Evolutionary conservation across 2,888 invertebrate genomes (phyloP).

Genomic region (Synergus japonicus): DNA sequence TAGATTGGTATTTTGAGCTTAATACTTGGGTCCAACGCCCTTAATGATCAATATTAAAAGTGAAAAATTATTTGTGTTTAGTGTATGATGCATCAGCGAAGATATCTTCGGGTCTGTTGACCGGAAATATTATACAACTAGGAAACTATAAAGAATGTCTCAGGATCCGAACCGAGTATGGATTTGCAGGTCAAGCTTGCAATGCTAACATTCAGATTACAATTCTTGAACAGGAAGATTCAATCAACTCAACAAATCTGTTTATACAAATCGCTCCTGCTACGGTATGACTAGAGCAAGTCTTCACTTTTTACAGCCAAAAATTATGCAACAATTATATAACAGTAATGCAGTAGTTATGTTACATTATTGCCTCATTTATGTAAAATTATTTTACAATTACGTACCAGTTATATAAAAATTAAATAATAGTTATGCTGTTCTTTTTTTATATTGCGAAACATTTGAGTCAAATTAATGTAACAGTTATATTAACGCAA

Average conservation of each 20-base stretch:
- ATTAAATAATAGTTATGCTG: no score
- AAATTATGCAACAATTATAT: no score
- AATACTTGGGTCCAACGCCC: no score
- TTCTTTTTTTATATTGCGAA: no score
- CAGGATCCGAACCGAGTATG: constrained; percentile 75
- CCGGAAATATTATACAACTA: constrained; percentile 84
- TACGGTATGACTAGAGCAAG: constrained; percentile 56
- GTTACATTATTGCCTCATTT: no score
- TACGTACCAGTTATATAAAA: no score
- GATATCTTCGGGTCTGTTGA: constrained; percentile 84
- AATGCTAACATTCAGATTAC: constrained; percentile 79
- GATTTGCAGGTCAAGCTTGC: constrained; percentile 83
- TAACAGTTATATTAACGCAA: no score
- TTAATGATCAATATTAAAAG: no score
- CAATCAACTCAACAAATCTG: constrained; percentile 53
- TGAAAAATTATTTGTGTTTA: constrained; percentile 69
- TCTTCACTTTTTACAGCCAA: not conserved
- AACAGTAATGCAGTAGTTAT: no score
- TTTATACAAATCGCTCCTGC: constrained; percentile 62
- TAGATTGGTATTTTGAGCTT: no score
- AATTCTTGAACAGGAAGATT: not conserved
- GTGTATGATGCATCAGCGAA: constrained; percentile 89
- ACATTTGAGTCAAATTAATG: no score
- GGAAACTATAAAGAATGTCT: constrained; percentile 89
- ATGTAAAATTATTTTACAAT: no score